Conservation (phyloP, 2,888 invertebrate genomes). For the Galeopsomyia nigrocyanea region DNA sequence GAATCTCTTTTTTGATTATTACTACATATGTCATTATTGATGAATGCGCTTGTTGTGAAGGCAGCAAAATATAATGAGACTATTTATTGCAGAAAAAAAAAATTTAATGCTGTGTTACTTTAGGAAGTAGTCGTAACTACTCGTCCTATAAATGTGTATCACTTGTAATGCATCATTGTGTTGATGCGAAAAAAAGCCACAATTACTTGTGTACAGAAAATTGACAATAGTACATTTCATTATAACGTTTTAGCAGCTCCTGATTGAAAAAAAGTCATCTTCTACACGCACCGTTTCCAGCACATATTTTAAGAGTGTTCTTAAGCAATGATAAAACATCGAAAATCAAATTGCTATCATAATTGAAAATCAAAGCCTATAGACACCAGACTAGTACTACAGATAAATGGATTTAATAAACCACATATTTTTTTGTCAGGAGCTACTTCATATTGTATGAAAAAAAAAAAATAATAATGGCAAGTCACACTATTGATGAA, state of each 20-base stretch:
- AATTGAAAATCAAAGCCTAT: conserved; percentile 1
- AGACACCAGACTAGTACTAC: neutral
- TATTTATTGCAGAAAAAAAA: conserved; percentile 39
- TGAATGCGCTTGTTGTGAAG: conserved; percentile 14
- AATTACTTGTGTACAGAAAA: conserved; percentile 37
- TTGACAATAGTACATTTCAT: conserved; percentile 31
- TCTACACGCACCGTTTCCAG: neutral
- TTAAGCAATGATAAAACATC: conserved; percentile 1
- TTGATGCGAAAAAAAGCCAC: conserved; percentile 29
- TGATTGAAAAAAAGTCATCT: conserved; percentile 23
- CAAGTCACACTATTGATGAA: conserved; percentile 19
- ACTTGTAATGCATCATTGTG: conserved; percentile 28
- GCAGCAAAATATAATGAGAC: conserved; percentile 33
- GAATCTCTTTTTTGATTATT: conserved; percentile 43
- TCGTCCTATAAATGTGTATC: conserved; percentile 33
- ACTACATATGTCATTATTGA: conserved; percentile 13
- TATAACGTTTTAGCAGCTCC: conserved; percentile 18
- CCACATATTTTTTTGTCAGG: conserved; percentile 29
- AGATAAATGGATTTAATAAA: neutral
- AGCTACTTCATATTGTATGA: conserved; percentile 22
- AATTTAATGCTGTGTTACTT: conserved; percentile 28
- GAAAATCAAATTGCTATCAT: conserved; percentile 2
- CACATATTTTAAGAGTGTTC: conserved; percentile 10
- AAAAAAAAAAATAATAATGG: conserved; percentile 7
- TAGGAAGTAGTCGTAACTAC: conserved; percentile 35